Percentiles rank a stretch among this genome's conserved stretches.
Evolutionary conservation across 2,113 vertebrate species (phyloP).

Genomic region (Nannobrachium achirus): DNA sequence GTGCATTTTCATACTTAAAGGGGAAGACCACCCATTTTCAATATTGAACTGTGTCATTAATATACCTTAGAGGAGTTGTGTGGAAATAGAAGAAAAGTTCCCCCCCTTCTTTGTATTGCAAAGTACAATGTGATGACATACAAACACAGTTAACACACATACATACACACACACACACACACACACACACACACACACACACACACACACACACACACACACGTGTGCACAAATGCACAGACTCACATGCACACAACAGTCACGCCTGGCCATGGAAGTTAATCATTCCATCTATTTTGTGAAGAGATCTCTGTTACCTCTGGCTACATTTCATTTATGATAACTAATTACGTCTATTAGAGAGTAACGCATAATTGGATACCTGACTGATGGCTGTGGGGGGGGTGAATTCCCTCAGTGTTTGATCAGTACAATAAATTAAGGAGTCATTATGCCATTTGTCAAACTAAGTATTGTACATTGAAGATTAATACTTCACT

Average conservation of each 20-base stretch:
- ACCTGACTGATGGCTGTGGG: slow-evolving; percentile 34
- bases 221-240: too few relatives aligned
- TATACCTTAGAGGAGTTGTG: too few relatives aligned
- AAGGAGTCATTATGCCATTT: slow-evolving; percentile 38
- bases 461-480: slow-evolving; percentile 35
- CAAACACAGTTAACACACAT: slow-evolving; percentile 40
- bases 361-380: slow-evolving; percentile 58
- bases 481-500: slow-evolving; percentile 26
- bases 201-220: slow-evolving; percentile 32
- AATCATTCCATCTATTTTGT: slow-evolving; percentile 33
- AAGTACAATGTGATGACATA: too few relatives aligned
- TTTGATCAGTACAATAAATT: slow-evolving; percentile 35
- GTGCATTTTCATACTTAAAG: too few relatives aligned
- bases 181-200: slow-evolving; percentile 15
- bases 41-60: too few relatives aligned
- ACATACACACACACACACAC: background rate
- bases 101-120: too few relatives aligned
- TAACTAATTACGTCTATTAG: slow-evolving; percentile 37
- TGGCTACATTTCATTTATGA: slow-evolving; percentile 56
- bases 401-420: slow-evolving; percentile 43
- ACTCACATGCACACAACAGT: too few relatives aligned
- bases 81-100: too few relatives aligned
- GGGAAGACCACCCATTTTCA: too few relatives aligned
- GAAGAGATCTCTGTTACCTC: slow-evolving; percentile 34
- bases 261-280: slow-evolving; percentile 18